Conservation (phyloP, 2,113 vertebrate species). For the Romanogobio albipinnatus region DNA sequence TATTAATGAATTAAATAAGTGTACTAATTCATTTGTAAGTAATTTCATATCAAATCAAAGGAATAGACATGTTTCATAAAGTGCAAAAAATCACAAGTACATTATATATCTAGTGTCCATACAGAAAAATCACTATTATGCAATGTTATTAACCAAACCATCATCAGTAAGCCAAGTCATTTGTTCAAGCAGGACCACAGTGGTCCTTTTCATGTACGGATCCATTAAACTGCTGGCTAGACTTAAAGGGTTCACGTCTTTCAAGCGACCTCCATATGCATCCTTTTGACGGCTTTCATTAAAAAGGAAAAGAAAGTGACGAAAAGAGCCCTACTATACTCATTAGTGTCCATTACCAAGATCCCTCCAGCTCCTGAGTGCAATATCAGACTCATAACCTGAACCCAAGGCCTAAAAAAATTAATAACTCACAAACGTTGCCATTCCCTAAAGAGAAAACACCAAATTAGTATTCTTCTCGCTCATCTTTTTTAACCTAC, state of each 20-base stretch:
- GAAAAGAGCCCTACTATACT: conserved; percentile 26
- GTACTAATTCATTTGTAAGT: not conserved
- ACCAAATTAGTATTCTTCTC: not conserved
- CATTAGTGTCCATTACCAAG: conserved; percentile 47
- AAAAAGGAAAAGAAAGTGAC: conserved; percentile 1
- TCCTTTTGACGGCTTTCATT: conserved; percentile 27
- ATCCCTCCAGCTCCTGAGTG: conserved; percentile 12
- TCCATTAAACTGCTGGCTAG: conserved; percentile 32
- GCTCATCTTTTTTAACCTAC: not conserved
- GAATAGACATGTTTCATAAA: not conserved
- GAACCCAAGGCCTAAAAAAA: conserved; percentile 18
- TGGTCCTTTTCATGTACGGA: conserved; percentile 33
- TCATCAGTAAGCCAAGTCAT: conserved; percentile 17
- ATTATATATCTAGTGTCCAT: not conserved
- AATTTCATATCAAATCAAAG: not conserved
- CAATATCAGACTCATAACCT: conserved; percentile 15
- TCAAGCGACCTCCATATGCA: conserved; percentile 20
- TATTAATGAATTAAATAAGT: conserved; percentile 6
- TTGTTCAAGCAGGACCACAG: conserved; percentile 3
- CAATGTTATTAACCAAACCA: conserved; percentile 11
- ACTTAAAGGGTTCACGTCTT: conserved; percentile 35
- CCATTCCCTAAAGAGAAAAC: conserved; percentile 11
- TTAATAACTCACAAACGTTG: conserved; percentile 4
- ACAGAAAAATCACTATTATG: not conserved
- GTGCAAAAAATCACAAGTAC: conserved; percentile 1